Evolutionary conservation across 2,113 vertebrate genomes (phyloP).

Genomic region (Atherinomorus stipes): DNA sequence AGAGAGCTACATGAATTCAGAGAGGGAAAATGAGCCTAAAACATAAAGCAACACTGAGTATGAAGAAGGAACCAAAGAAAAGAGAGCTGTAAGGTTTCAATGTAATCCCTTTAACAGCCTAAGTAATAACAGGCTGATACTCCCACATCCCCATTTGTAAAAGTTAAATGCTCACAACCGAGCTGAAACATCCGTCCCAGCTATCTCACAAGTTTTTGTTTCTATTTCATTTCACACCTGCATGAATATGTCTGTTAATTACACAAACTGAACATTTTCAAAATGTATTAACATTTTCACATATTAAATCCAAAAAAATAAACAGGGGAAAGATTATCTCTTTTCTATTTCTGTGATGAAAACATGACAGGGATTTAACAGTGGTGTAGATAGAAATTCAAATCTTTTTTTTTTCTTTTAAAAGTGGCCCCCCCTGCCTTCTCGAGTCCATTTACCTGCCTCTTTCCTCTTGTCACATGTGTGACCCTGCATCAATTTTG

Average conservation of each 20-base stretch:
- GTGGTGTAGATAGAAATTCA: neutral
- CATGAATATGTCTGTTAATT: too few species aligned
- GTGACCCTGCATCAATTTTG: neutral
- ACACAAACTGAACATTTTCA: too few species aligned
- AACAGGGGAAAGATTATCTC: too few species aligned
- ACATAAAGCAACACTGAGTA: neutral
- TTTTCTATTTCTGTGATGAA: too few species aligned
- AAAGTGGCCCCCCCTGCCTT: neutral
- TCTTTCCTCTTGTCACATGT: neutral
- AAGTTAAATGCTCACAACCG: neutral
- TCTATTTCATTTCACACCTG: too few species aligned
- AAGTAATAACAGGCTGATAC: conserved; percentile 10
- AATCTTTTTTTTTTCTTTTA: too few species aligned
- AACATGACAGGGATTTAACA: too few species aligned
- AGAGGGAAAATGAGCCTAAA: neutral
- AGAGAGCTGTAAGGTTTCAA: conserved; percentile 14
- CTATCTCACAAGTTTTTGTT: neutral
- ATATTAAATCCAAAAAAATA: too few species aligned
- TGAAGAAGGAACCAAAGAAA: neutral
- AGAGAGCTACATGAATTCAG: neutral
- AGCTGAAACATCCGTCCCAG: neutral
- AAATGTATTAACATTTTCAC: too few species aligned
- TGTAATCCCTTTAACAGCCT: conserved; percentile 32
- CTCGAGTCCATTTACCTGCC: neutral
- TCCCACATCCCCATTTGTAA: neutral